Conservation (phyloP, 1,140 invertebrate genomes). For the Drosophila varians region DNA sequence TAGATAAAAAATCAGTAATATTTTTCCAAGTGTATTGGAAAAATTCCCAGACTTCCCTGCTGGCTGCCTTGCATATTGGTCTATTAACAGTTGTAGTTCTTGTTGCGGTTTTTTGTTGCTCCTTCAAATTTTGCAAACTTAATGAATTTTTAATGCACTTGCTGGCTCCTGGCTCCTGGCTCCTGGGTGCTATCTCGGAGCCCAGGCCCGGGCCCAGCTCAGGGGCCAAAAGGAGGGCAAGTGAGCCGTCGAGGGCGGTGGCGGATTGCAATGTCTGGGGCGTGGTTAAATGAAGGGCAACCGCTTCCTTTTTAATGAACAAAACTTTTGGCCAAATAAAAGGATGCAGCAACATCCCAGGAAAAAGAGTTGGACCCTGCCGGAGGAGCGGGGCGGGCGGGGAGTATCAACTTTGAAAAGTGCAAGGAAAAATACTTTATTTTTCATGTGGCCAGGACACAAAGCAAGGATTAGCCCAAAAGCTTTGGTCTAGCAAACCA, state of each 20-base stretch:
- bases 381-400: too few species aligned
- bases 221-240: constrained; percentile 50
- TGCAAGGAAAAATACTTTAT: constrained; percentile 81
- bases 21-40: constrained; percentile 18
- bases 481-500: constrained; percentile 47
- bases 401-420: constrained; percentile 62
- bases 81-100: constrained; percentile 80
- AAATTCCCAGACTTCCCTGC: constrained; percentile 69
- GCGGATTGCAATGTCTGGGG: constrained; percentile 69
- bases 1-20: too few species aligned
- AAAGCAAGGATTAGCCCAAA: constrained; percentile 76
- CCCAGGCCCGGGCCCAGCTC: not conserved
- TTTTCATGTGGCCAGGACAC: constrained; percentile 74
- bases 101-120: constrained; percentile 71
- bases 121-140: constrained; percentile 82
- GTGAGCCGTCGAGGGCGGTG: constrained; percentile 24
- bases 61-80: constrained; percentile 66
- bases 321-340: constrained; percentile 75
- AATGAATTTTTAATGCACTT: constrained; percentile 84
- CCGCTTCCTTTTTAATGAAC: constrained; percentile 80
- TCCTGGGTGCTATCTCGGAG: not conserved
- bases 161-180: too few species aligned
- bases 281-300: constrained; percentile 78
- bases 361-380: not conserved
- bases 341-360: constrained; percentile 20